These are phyloP conservation scores for Pseudomyrmex concolor DNA, from an alignment of 1,140 invertebrate genomes.

Conservation along the genomic window DNA sequence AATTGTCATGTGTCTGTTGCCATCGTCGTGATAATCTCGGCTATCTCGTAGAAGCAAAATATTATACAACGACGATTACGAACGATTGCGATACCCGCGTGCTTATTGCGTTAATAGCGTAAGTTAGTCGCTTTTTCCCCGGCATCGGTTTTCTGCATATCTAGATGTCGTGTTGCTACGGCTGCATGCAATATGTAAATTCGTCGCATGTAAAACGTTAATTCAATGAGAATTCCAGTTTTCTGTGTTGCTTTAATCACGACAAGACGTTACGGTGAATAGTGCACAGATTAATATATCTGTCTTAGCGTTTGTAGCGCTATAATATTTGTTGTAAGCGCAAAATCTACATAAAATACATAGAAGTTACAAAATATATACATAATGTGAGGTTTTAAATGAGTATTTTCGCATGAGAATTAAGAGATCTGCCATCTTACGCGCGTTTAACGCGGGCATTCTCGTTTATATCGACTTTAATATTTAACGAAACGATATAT, in stretches of 20 bases:
- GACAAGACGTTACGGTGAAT: slow-evolving; percentile 41
- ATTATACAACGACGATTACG: neutral
- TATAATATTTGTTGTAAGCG: no score
- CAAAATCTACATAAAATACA: no score
- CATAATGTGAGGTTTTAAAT: neutral
- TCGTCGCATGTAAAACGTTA: neutral
- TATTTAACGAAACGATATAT: slow-evolving; percentile 15
- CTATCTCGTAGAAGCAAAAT: slow-evolving; percentile 32
- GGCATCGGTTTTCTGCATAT: slow-evolving; percentile 6
- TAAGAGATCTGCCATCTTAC: neutral
- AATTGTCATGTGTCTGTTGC: slow-evolving; percentile 6
- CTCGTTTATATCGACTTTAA: neutral
- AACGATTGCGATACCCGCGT: neutral
- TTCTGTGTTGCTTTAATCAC: slow-evolving; percentile 2
- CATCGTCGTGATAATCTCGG: slow-evolving; percentile 9
- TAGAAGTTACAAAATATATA: neutral
- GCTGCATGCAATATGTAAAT: slow-evolving; percentile 41
- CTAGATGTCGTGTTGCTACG: neutral
- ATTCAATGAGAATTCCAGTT: neutral
- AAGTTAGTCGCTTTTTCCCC: slow-evolving; percentile 3
- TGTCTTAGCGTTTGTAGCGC: no score
- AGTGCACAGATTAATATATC: slow-evolving; percentile 17
- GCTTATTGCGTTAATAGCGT: neutral
- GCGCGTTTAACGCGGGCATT: neutral
- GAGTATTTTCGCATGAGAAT: neutral